These are phyloP conservation scores for Telmatherina bonti DNA, from an alignment of 2,797 vertebrate species.

Conservation along the genomic window DNA sequence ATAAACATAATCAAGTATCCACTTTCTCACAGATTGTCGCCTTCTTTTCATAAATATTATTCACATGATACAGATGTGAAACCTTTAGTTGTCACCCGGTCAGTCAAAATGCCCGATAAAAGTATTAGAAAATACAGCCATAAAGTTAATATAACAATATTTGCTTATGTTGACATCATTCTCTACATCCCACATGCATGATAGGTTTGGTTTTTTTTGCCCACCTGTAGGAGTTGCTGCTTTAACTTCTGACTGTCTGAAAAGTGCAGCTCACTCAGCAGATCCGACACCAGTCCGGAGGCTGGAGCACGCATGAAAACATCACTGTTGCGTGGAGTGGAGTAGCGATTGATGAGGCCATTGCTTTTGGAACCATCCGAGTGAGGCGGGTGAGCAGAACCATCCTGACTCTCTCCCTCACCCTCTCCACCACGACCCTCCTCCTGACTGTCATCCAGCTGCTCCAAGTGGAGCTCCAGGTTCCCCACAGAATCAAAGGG, in stretches of 20 bases:
- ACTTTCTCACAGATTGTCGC: background rate
- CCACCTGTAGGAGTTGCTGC: conserved; percentile 88
- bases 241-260: conserved; percentile 89
- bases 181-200: background rate
- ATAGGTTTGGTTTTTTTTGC: background rate
- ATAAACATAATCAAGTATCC: background rate
- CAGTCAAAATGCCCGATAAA: background rate
- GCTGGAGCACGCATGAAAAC: conserved; percentile 79
- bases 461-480: conserved; percentile 85
- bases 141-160: background rate
- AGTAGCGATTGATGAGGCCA: conserved; percentile 75
- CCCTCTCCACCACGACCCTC: conserved; percentile 68
- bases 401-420: conserved; percentile 79
- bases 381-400: conserved; percentile 75
- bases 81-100: background rate
- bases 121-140: background rate
- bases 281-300: conserved; percentile 84
- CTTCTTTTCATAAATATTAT: background rate
- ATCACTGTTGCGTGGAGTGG: conserved; percentile 82
- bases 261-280: conserved; percentile 88
- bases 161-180: background rate
- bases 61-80: background rate
- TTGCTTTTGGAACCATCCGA: conserved; percentile 77
- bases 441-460: conserved; percentile 81
- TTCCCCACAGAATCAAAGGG: conserved; percentile 83